phyloP scores from a whole-genome alignment of 2,888 invertebrate species.

The Allacma fusca region DNA sequence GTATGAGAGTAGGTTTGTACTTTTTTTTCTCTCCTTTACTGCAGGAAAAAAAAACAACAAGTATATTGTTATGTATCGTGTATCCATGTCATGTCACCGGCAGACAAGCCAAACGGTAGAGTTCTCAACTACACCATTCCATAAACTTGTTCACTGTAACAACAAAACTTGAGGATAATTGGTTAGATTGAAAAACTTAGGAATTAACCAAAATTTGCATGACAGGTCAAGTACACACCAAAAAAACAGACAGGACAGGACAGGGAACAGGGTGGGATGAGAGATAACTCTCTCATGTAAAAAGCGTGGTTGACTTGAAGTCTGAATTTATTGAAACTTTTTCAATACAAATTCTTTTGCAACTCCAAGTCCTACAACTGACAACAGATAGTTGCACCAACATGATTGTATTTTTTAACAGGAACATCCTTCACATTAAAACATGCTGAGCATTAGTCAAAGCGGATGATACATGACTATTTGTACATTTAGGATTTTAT shows the following conservation, averaged over 20 bases:
- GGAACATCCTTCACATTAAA: too few species aligned
- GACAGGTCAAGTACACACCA: constrained; percentile 1
- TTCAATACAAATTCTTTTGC: background rate
- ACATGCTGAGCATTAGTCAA: too few species aligned
- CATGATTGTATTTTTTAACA: too few species aligned
- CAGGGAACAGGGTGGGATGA: background rate
- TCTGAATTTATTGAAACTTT: constrained; percentile 4
- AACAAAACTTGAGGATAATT: constrained; percentile 8
- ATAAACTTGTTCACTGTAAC: constrained; percentile 13
- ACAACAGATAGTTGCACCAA: too few species aligned
- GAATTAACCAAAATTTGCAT: constrained; percentile 33
- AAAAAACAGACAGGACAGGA: background rate
- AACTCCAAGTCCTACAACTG: background rate
- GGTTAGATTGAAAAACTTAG: constrained; percentile 9
- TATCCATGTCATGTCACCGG: background rate
- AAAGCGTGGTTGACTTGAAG: background rate
- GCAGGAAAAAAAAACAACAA: too few species aligned
- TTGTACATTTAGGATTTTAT: too few species aligned
- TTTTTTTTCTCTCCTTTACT: too few species aligned
- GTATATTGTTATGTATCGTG: background rate
- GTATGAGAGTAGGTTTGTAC: too few species aligned
- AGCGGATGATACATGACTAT: too few species aligned
- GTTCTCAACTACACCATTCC: constrained; percentile 2
- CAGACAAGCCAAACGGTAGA: background rate
- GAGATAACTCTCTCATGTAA: background rate